phyloP scores from a whole-genome alignment of 2,888 invertebrate genomes.

The Diarsia mendica region DNA sequence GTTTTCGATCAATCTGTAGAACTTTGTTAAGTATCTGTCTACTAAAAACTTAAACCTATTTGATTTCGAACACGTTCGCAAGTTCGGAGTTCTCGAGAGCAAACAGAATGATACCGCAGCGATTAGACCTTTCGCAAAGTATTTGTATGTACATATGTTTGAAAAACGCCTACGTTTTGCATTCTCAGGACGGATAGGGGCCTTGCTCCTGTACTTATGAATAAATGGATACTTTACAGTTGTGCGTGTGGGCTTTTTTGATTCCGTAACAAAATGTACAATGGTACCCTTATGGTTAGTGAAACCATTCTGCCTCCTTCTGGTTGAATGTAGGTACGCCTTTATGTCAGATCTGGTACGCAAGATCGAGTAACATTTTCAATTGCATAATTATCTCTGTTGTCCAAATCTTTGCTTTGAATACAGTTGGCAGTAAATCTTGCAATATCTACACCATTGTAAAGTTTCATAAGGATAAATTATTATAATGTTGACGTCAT shows the following conservation, averaged over 20 bases:
- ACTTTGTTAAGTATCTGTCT: slow-evolving; percentile 39
- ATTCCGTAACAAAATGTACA: slow-evolving; percentile 38
- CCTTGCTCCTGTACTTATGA: slow-evolving; percentile 51
- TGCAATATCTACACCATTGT: slow-evolving; percentile 33
- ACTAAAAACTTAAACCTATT: slow-evolving; percentile 45
- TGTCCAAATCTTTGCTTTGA: slow-evolving; percentile 32
- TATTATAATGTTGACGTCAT: slow-evolving; percentile 36
- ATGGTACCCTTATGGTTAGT: slow-evolving; percentile 41
- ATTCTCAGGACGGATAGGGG: slow-evolving; percentile 56
- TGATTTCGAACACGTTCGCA: slow-evolving; percentile 38
- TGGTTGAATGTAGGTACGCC: slow-evolving; percentile 20
- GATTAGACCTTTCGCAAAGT: slow-evolving; percentile 52
- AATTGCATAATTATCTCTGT: slow-evolving; percentile 44
- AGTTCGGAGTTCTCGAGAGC: slow-evolving; percentile 27
- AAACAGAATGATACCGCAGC: slow-evolving; percentile 46
- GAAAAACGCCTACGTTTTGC: slow-evolving; percentile 60
- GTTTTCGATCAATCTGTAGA: slow-evolving; percentile 33
- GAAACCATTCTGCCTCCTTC: slow-evolving; percentile 24
- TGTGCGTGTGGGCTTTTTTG: slow-evolving; percentile 51
- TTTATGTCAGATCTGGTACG: not conserved
- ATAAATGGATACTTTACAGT: slow-evolving; percentile 60
- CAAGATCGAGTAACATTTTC: slow-evolving; percentile 36
- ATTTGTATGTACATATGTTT: slow-evolving; percentile 54
- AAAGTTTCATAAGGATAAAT: slow-evolving; percentile 25
- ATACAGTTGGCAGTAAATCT: slow-evolving; percentile 35